A percentile compares a stretch with the other conserved stretches of the same genome.
phyloP scores from a whole-genome alignment of 2,888 invertebrate species.

The Philopedon plagiatum region DNA sequence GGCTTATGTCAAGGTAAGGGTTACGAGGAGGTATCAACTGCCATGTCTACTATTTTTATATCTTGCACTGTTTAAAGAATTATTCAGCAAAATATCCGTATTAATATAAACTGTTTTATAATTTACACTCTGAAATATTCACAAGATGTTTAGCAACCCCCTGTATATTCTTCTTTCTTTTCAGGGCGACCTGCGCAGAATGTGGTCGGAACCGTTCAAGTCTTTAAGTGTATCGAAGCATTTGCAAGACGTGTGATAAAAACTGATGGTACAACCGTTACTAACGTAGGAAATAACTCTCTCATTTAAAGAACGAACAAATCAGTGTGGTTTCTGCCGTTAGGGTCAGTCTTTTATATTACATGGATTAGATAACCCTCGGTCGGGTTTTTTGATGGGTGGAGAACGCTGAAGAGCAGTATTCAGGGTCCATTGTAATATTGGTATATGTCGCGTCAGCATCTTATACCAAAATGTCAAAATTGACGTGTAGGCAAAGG shows the following conservation, averaged over 20 bases:
- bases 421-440: too few relatives aligned
- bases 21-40: too few relatives aligned
- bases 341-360: constrained; percentile 8
- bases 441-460: too few relatives aligned
- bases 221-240: constrained; percentile 85
- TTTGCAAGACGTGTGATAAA: constrained; percentile 80
- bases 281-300: constrained; percentile 44
- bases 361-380: constrained; percentile 4
- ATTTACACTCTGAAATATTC: too few relatives aligned
- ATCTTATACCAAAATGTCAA: too few relatives aligned
- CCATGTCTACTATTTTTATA: too few relatives aligned
- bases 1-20: constrained; percentile 95
- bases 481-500: too few relatives aligned
- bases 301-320: constrained; percentile 15
- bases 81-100: too few relatives aligned
- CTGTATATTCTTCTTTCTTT: constrained; percentile 46
- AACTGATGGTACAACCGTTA: constrained; percentile 56
- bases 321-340: background rate
- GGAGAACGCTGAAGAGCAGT: too few relatives aligned
- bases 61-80: too few relatives aligned
- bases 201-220: constrained; percentile 98
- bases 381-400: background rate
- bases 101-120: too few relatives aligned
- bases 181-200: constrained; percentile 95
- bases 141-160: background rate